Base-by-base conservation (phyloP, 2,113 vertebrate genomes). In the Stigmatopora nigra region DNA sequence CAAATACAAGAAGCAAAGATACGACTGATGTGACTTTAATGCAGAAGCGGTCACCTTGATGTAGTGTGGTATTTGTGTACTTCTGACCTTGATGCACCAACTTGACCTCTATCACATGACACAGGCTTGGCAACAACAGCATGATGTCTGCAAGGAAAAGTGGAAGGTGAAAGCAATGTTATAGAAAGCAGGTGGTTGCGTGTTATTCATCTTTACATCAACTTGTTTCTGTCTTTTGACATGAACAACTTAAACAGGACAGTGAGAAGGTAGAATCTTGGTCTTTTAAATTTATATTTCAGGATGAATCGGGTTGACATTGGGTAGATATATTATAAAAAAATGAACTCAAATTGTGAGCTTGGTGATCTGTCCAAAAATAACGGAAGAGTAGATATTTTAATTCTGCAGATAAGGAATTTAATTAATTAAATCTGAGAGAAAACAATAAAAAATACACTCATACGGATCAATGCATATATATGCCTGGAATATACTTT, bases 21-120 rank as follows among this genome's bases (percentile, higher is more conserved):
- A 76, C 77, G 65, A 52, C 61, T 79, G 79, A 77, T 81, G 68
- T 45, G 61, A 73, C 68, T 72, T 76, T 73, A 78, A 81, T 78
- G 72, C 75, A 69, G 63, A 65, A 75, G 75, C 71, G 10, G 67
- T 65, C 22, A n/a, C 46, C 56, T 52, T 65, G 64, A 70, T 73
- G 66, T 15, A 9, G 44, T 61, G 45, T 78, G 61, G 61, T 75
- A 31, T 75, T 75, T 66, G 72, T 62, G 47, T 61, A n/a, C 53
- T 19, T 0, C 53, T 71, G 45, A 78, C 73, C 69, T 78, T 36
- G 20, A 44, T 60, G 61, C 58, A 45, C 60, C 61, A 38, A 25
- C 41, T 46, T 56, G 61, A 66, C 57, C 47, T 46, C 36, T 70
- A 56, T 67, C 52, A 68, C 17, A 60, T 61, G 49, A 67, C 46